These are phyloP conservation scores for Enteromius argenteus DNA, from an alignment of 2,797 vertebrate genomes.

Conservation along the genomic window DNA sequence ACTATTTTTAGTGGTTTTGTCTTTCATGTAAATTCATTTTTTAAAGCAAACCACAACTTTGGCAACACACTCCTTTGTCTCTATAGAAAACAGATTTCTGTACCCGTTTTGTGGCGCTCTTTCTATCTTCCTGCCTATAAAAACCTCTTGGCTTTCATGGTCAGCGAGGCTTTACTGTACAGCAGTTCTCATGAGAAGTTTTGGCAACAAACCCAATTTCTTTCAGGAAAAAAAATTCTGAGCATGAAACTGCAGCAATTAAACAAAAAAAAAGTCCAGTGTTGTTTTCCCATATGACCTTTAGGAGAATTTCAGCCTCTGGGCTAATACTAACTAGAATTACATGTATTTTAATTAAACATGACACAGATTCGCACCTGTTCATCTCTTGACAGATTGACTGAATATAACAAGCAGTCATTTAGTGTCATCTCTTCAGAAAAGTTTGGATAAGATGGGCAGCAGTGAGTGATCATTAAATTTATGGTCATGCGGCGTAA, in stretches of 20 bases:
- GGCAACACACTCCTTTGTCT: slow-evolving; percentile 49
- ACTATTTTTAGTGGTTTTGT: slow-evolving; percentile 31
- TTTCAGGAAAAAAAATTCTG: slow-evolving; percentile 28
- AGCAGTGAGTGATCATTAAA: not conserved
- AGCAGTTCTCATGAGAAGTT: slow-evolving; percentile 54
- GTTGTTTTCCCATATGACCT: slow-evolving; percentile 2
- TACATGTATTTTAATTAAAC: not conserved
- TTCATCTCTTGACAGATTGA: not conserved
- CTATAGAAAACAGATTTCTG: slow-evolving; percentile 59
- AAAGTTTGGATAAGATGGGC: not conserved
- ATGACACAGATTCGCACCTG: not conserved
- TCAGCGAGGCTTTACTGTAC: slow-evolving; percentile 52
- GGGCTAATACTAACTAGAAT: slow-evolving; percentile 3
- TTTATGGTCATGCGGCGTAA: not conserved
- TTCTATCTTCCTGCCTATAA: slow-evolving; percentile 46
- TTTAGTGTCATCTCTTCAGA: not conserved
- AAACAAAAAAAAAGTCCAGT: not conserved
- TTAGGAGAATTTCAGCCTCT: slow-evolving; percentile 1
- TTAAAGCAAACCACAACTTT: slow-evolving; percentile 46
- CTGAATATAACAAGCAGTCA: not conserved
- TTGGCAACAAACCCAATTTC: slow-evolving; percentile 27
- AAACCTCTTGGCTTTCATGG: slow-evolving; percentile 53
- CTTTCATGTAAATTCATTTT: slow-evolving; percentile 35
- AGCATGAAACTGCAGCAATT: slow-evolving; percentile 30
- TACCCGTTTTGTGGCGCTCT: slow-evolving; percentile 37